Evolutionary conservation across 2,797 vertebrate species (phyloP).

Genomic region (Gymnoscopelus microlampas): DNA sequence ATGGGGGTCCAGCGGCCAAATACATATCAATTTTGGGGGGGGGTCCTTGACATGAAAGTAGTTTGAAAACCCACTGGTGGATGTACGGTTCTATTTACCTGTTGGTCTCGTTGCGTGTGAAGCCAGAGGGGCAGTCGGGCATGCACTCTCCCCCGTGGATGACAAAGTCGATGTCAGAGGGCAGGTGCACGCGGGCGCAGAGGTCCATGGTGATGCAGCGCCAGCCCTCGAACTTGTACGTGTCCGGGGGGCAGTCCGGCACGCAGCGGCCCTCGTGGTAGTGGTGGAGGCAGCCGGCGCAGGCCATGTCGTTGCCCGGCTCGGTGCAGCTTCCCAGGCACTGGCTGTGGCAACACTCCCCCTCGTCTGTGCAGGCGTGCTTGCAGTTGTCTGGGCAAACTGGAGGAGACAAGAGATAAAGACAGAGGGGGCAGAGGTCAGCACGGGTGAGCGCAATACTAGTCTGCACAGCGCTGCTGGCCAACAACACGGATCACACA

Average conservation of each 20-base stretch:
- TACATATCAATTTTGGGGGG: too few species aligned
- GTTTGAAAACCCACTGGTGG: neutral
- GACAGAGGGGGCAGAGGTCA: slow-evolving; percentile 36
- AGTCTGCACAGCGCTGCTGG: slow-evolving; percentile 3
- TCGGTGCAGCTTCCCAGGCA: slow-evolving; percentile 93
- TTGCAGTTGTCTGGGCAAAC: slow-evolving; percentile 91
- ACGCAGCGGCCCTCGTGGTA: slow-evolving; percentile 89
- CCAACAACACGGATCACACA: slow-evolving; percentile 11
- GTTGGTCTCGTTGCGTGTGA: slow-evolving; percentile 89
- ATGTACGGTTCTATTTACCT: slow-evolving; percentile 78
- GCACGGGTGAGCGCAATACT: neutral
- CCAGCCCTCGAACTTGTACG: slow-evolving; percentile 97
- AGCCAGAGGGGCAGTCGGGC: slow-evolving; percentile 93
- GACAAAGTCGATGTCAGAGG: slow-evolving; percentile 86
- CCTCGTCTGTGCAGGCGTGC: slow-evolving; percentile 87
- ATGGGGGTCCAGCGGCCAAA: too few species aligned
- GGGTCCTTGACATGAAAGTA: too few species aligned
- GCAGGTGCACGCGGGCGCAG: slow-evolving; percentile 87
- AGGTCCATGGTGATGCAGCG: slow-evolving; percentile 93
- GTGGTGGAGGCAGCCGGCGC: slow-evolving; percentile 93
- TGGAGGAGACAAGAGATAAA: slow-evolving; percentile 69
- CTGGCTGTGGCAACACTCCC: slow-evolving; percentile 93
- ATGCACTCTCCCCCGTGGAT: slow-evolving; percentile 95
- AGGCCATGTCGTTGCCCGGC: slow-evolving; percentile 87
- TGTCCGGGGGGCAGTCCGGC: slow-evolving; percentile 87